A percentile compares a stretch with the other conserved stretches of the same genome.
Conservation (phyloP, 2,888 invertebrate genomes). For the Rhaphigaster nebulosa region DNA sequence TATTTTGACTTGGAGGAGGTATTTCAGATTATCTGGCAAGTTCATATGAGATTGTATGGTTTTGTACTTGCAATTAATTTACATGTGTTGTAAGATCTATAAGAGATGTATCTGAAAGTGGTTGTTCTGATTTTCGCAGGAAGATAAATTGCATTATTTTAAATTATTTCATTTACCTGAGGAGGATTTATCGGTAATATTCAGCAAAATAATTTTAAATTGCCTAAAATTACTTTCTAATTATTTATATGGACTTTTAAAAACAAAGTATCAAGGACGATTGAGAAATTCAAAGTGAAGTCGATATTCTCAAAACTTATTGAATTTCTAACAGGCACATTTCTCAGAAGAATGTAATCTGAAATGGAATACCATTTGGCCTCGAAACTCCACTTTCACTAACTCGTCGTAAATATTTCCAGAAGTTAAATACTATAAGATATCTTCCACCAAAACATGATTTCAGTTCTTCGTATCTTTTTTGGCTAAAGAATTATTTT, state of each 20-base stretch:
- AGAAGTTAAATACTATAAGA: neutral
- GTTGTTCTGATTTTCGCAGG: no score
- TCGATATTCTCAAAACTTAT: neutral
- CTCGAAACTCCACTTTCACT: neutral
- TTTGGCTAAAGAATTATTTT: neutral
- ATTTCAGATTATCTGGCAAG: no score
- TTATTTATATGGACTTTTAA: neutral
- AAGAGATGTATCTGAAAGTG: no score
- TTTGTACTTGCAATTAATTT: no score
- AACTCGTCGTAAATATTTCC: neutral
- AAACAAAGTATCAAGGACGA: neutral
- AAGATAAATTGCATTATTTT: no score
- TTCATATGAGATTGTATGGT: no score
- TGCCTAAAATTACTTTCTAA: neutral
- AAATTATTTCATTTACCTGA: no score
- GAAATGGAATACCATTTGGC: neutral
- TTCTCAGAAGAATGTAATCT: conserved; percentile 8
- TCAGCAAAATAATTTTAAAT: neutral
- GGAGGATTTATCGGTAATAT: no score
- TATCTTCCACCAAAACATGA: neutral
- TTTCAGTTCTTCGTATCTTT: neutral
- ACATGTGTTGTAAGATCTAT: no score
- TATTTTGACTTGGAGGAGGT: no score
- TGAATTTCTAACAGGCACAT: neutral
- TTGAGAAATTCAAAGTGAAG: neutral